A percentile compares a stretch with the other conserved stretches of the same genome.
These are phyloP conservation scores for Macquaria ambigua DNA, from an alignment of 2,113 vertebrate genomes.

Conservation along the genomic window DNA sequence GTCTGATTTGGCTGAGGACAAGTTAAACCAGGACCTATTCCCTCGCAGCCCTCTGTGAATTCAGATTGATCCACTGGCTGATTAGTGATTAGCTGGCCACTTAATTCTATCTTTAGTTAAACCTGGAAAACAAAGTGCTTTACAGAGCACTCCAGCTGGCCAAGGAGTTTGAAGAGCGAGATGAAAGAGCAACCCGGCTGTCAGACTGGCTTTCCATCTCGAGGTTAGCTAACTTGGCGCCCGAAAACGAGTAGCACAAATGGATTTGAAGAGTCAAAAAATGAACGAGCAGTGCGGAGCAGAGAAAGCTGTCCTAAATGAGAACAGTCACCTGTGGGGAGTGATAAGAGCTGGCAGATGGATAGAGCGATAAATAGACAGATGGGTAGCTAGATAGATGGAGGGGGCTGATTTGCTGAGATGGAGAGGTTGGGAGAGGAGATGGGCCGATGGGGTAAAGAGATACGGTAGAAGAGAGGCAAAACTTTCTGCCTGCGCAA, in stretches of 20 bases:
- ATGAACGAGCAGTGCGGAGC: background rate
- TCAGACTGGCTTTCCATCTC: conserved; percentile 6
- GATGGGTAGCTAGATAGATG: conserved; percentile 83
- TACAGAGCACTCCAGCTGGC: conserved; percentile 34
- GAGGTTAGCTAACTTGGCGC: conserved; percentile 51
- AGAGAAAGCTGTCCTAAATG: conserved; percentile 59
- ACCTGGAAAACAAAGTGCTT: conserved; percentile 49
- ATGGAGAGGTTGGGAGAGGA: conserved; percentile 64
- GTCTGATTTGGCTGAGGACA: conserved; percentile 31
- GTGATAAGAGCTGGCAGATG: conserved; percentile 78
- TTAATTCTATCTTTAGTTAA: conserved; percentile 49
- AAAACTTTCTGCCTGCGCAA: conserved; percentile 53
- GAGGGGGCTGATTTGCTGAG: conserved; percentile 64
- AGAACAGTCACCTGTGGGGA: conserved; percentile 74
- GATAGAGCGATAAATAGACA: conserved; percentile 80
- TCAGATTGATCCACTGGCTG: conserved; percentile 51
- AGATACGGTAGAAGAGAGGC: conserved; percentile 57
- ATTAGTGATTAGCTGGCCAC: conserved; percentile 60
- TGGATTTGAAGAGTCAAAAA: conserved; percentile 58
- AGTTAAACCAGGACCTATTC: conserved; percentile 33
- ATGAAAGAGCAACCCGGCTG: conserved; percentile 54
- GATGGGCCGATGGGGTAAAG: conserved; percentile 69
- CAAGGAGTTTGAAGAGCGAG: conserved; percentile 42
- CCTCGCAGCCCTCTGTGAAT: conserved; percentile 1
- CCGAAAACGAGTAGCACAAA: conserved; percentile 36